Percentiles rank a stretch among this genome's conserved stretches.
These are phyloP conservation scores for Andrena bucephala DNA, from an alignment of 2,888 invertebrate genomes.

Conservation along the genomic window DNA sequence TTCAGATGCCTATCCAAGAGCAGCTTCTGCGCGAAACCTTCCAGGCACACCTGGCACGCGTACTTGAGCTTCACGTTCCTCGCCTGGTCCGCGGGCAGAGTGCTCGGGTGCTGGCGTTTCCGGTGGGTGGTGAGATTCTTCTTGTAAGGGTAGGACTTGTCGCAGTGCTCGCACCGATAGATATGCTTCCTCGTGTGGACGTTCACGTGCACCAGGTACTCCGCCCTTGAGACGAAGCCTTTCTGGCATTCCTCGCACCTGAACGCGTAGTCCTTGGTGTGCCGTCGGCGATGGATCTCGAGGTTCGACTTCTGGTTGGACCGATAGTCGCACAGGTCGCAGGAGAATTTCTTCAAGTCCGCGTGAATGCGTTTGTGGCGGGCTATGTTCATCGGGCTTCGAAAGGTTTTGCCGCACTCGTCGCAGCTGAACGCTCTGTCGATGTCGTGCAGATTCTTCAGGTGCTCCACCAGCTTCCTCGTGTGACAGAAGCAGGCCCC, in stretches of 20 bases:
- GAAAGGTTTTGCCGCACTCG: conserved; percentile 77
- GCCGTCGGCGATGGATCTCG: conserved; percentile 77
- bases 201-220: conserved; percentile 78
- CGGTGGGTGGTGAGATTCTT: conserved; percentile 79
- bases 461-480: conserved; percentile 81
- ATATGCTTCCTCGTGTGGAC: conserved; percentile 74
- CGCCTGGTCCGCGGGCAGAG: neutral
- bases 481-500: conserved; percentile 79
- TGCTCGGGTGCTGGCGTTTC: conserved; percentile 67
- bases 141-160: conserved; percentile 77
- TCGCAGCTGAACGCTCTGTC: conserved; percentile 79
- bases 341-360: conserved; percentile 74
- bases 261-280: conserved; percentile 75
- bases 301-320: conserved; percentile 80
- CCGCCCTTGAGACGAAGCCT: conserved; percentile 76
- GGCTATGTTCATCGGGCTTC: conserved; percentile 78
- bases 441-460: conserved; percentile 79
- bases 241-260: conserved; percentile 76
- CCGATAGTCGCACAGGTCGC: conserved; percentile 78
- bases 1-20: conserved; percentile 73
- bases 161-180: conserved; percentile 78
- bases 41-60: conserved; percentile 75
- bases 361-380: conserved; percentile 81
- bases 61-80: conserved; percentile 40
- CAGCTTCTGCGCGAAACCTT: conserved; percentile 70